phyloP scores from a whole-genome alignment of 1,140 invertebrate species.

The Lerema accius region DNA sequence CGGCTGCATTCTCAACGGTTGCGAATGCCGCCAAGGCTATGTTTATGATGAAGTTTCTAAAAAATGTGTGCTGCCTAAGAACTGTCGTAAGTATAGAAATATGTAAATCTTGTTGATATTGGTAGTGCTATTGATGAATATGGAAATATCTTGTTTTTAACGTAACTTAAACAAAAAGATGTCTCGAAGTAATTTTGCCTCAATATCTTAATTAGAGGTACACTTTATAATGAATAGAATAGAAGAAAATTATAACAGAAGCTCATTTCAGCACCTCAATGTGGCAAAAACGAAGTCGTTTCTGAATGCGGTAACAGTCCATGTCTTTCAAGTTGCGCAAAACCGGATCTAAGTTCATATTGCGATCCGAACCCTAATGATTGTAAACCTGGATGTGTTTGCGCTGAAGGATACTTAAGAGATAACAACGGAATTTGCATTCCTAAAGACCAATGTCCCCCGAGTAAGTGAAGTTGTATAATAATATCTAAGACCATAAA shows the following conservation, averaged over 20 bases:
- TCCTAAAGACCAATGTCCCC: not conserved
- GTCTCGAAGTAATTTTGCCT: too few relatives aligned
- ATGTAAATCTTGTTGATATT: slow-evolving; percentile 43
- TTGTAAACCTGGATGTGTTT: slow-evolving; percentile 69
- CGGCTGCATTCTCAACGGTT: slow-evolving; percentile 41
- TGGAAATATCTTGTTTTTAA: too few relatives aligned
- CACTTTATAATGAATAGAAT: too few relatives aligned
- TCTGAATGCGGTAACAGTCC: not conserved
- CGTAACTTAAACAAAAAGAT: too few relatives aligned
- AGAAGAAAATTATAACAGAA: too few relatives aligned
- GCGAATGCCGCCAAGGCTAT: slow-evolving; percentile 45
- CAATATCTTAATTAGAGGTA: too few relatives aligned
- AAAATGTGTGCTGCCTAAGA: slow-evolving; percentile 44
- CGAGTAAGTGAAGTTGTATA: not conserved
- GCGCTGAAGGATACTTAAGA: slow-evolving; percentile 25
- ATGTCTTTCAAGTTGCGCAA: slow-evolving; percentile 5
- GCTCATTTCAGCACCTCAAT: slow-evolving; percentile 7
- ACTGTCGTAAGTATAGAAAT: slow-evolving; percentile 47
- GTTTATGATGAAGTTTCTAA: slow-evolving; percentile 36
- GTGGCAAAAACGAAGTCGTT: slow-evolving; percentile 2
- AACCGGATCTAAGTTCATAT: not conserved
- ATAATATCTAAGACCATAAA: not conserved
- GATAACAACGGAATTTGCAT: not conserved
- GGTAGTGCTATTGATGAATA: too few relatives aligned
- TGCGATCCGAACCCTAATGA: not conserved